Evolutionary conservation across 2,888 invertebrate genomes (phyloP), one percentile per base, ranked within the genome.

Genomic region (Stenolophus ochropezus): DNA sequence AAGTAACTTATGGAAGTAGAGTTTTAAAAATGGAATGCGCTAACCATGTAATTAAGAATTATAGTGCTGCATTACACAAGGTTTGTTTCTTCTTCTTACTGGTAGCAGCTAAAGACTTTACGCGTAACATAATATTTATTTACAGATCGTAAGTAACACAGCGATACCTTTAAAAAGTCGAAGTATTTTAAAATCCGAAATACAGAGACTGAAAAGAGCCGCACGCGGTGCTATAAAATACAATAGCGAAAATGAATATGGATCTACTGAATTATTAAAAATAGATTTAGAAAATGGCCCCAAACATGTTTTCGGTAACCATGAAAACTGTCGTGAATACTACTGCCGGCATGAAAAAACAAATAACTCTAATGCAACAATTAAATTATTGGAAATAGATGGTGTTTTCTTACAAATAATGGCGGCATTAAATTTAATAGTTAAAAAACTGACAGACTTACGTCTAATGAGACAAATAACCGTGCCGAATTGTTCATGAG

Each of bases 21-120:
- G 75, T 75, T 1, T n/a, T 85, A 75, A 88, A 87, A 86, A 82
- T 87, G 1, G 87, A 88, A 83, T 88, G 88, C 81, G 80, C 53
- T 4, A 87, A 86, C 77, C 87, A 88, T 81, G 69, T 87, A 14
- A 65, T 85, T 5, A 82, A 73, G 76, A 83, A 82, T 27, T 83
- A 76, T 69, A 51, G 76, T 5, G 79, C 77, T 47, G 49, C 51
- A 18, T 56, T 83, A 8, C 71, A 79, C 47, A 49, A 49, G 49
- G 14, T 49, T 49, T 49, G 49, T 49, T 49, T 49, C 4, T 49
- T 49, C 6, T 49, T 49, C 11, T 49, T 5, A 49, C 49, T 33
- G 16, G 49, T 49, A n/a, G 1, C 49, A 49, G 49, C 16, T 49
- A 49, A 49, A 49, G 49, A 14, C 2, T 49, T 49, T 49, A n/a